A percentile compares a stretch with the other conserved stretches of the same genome.
These are phyloP conservation scores for Ophioderma brevispina DNA, from an alignment of 35 echinoderm and acorn worm species.

Conservation along the genomic window DNA sequence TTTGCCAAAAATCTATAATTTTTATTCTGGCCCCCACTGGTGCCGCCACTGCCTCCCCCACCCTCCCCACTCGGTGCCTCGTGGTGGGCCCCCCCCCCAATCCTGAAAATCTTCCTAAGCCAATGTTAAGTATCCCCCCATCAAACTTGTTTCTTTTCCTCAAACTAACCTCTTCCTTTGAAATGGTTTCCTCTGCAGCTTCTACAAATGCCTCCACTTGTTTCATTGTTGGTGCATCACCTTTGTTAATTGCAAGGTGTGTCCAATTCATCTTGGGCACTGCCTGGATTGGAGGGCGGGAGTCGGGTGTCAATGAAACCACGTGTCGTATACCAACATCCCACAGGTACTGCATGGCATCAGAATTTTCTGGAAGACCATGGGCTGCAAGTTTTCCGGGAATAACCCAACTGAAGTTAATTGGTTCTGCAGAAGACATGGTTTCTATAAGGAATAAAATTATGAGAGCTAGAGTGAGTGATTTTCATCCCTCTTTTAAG, in stretches of 20 bases:
- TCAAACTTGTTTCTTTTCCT: too few relatives aligned
- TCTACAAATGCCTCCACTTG: slow-evolving; percentile 57
- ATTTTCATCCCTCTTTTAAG: too few relatives aligned
- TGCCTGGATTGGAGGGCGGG: background rate
- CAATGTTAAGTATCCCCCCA: too few relatives aligned
- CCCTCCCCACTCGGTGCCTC: too few relatives aligned
- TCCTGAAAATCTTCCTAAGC: too few relatives aligned
- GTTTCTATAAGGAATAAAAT: too few relatives aligned
- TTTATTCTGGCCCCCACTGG: too few relatives aligned
- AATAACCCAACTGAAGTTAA: slow-evolving; percentile 62
- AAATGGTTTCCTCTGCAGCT: slow-evolving; percentile 21
- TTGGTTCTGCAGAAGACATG: too few relatives aligned
- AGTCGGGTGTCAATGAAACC: slow-evolving; percentile 38
- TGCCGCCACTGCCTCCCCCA: too few relatives aligned
- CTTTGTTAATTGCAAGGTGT: slow-evolving; percentile 43
- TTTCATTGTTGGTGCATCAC: slow-evolving; percentile 46
- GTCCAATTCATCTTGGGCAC: slow-evolving; percentile 46
- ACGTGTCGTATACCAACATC: slow-evolving; percentile 61
- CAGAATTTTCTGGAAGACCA: slow-evolving; percentile 21
- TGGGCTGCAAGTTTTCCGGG: slow-evolving; percentile 60
- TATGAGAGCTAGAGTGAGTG: too few relatives aligned
- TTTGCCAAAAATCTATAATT: too few relatives aligned
- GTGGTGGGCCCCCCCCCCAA: too few relatives aligned
- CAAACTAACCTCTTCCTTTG: slow-evolving; percentile 60
- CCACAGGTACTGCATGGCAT: slow-evolving; percentile 49